phyloP scores from a whole-genome alignment of 1,140 invertebrate genomes.

The Microplitis mediator region DNA sequence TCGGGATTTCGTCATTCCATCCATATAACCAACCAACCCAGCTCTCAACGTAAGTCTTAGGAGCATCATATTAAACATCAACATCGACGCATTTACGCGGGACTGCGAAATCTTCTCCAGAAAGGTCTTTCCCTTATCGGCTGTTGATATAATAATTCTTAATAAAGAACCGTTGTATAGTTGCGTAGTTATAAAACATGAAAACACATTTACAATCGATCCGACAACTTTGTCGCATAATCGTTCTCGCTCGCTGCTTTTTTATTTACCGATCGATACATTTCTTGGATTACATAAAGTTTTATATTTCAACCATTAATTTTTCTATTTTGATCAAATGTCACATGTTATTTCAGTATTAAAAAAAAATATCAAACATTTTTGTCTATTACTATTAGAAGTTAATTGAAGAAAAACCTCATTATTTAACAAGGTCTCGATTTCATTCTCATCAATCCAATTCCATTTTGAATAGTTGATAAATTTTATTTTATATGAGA shows the following conservation, averaged over 20 bases:
- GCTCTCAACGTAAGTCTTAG: not conserved
- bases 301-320: not conserved
- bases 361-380: no score
- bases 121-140: constrained; percentile 37
- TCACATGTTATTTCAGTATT: no score
- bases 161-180: not conserved
- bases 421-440: no score
- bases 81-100: constrained; percentile 3
- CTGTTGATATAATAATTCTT: constrained; percentile 32
- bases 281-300: not conserved
- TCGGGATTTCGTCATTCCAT: constrained; percentile 35
- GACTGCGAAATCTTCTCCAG: not conserved
- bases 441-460: no score
- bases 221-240: not conserved
- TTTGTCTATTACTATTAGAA: no score
- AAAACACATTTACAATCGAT: constrained; percentile 15
- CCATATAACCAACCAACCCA: not conserved
- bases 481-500: no score
- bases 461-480: no score
- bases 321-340: not conserved
- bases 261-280: constrained; percentile 33
- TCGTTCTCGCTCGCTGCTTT: constrained; percentile 8
- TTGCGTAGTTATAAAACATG: not conserved
- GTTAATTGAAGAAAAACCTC: no score
- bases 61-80: constrained; percentile 12